Conservation (phyloP, 2,888 invertebrate species). For the Prenolepis imparis region DNA sequence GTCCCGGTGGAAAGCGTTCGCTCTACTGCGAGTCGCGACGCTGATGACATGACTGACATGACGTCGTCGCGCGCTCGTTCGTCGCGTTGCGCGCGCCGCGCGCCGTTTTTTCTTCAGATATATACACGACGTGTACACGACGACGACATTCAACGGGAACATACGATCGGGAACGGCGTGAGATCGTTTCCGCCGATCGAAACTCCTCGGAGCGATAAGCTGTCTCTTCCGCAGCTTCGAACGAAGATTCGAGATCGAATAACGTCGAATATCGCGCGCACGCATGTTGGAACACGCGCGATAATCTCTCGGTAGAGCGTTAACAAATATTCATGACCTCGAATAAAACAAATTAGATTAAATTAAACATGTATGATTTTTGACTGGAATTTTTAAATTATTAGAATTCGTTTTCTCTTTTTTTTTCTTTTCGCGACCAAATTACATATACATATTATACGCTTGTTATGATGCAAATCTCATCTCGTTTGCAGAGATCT, state of each 20-base stretch:
- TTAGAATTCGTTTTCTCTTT: background rate
- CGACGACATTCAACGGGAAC: background rate
- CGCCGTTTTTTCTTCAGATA: constrained; percentile 10
- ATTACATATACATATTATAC: background rate
- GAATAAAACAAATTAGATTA: background rate
- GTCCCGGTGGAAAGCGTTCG: constrained; percentile 76
- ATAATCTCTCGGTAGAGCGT: background rate
- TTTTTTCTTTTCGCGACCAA: background rate
- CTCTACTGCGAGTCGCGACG: constrained; percentile 74
- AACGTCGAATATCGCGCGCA: too few relatives aligned
- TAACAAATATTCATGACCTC: background rate
- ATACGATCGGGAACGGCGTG: background rate
- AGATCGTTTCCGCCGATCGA: background rate
- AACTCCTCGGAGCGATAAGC: background rate
- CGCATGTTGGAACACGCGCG: background rate
- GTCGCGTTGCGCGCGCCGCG: constrained; percentile 2
- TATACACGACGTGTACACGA: background rate
- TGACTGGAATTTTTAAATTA: background rate
- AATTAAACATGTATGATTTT: background rate
- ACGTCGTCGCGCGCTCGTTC: background rate
- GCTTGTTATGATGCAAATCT: background rate
- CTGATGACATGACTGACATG: too few relatives aligned
- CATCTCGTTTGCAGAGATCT: too few relatives aligned
- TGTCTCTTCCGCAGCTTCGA: background rate
- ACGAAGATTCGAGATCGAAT: background rate